Percentiles rank a stretch among this genome's conserved stretches.
Evolutionary conservation across 2,888 invertebrate species (phyloP).

Genomic region (Heteromyza rotundicornis): DNA sequence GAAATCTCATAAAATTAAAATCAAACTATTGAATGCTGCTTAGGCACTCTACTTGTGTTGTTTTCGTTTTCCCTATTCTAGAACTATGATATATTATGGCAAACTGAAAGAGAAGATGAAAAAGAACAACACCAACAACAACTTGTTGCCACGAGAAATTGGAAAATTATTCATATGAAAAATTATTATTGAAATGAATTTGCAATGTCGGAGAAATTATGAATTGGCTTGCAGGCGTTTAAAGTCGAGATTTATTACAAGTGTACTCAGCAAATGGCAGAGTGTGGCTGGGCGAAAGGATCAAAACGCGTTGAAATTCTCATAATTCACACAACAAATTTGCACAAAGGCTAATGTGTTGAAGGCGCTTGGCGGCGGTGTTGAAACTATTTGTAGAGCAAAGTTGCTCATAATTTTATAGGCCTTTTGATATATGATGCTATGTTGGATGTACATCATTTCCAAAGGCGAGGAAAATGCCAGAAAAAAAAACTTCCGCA

Average conservation of each 20-base stretch:
- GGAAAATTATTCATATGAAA: constrained; percentile 34
- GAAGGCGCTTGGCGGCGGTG: constrained; percentile 35
- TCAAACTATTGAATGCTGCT: too few species aligned
- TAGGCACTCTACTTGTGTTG: too few species aligned
- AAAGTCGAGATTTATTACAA: constrained; percentile 17
- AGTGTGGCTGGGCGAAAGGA: constrained; percentile 2
- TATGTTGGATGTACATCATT: too few species aligned
- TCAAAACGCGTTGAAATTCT: constrained; percentile 4
- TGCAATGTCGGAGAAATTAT: constrained; percentile 29
- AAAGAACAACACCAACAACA: background rate
- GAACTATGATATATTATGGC: too few species aligned
- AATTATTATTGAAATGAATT: constrained; percentile 55
- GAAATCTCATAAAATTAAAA: too few species aligned
- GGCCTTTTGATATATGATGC: too few species aligned
- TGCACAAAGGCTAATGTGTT: background rate
- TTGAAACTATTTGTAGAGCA: constrained; percentile 57
- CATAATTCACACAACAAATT: constrained; percentile 27
- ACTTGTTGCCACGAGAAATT: background rate
- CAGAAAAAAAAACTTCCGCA: too few species aligned
- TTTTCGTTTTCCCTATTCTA: too few species aligned
- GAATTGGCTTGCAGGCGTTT: constrained; percentile 20
- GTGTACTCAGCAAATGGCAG: too few species aligned
- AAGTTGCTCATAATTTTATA: too few species aligned
- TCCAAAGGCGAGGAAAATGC: too few species aligned
- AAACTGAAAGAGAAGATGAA: too few species aligned